Base-by-base conservation (phyloP, 2,113 vertebrate genomes). In the Leptobrachium leishanense region DNA sequence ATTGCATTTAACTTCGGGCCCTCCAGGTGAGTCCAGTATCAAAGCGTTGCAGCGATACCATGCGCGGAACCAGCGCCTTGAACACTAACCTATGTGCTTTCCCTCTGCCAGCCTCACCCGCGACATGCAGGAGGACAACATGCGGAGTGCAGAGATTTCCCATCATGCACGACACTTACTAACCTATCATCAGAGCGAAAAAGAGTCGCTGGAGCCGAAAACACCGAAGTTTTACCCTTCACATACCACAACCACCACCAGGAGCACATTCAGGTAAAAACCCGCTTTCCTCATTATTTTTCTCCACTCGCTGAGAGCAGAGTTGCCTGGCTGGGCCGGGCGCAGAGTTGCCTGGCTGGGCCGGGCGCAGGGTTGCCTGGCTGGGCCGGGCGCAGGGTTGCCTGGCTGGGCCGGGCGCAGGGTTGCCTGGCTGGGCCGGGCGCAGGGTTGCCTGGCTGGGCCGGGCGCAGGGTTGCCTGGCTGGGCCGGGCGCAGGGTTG, bases 1-100 rank as follows among this genome's bases (percentile, higher is more conserved):
- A 88, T 97, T 76, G 93, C 95, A 75, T 96, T 97, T 88, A 96
- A 92, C 90, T 96, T 95, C 5, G 94, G 95, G 43, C 95, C 96
- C 0, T 90, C 93, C 87, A 96, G 96, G 96, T 97, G 88, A 87
- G 86, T 31, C 1, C 39, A 7, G 11, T n/a, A 40, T 0, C 6
- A 9, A 41, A 7, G 2, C 44, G 4, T 66, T 1, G 8, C 70
- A 5, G 7, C 10, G 3, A 40, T 9, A 31, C 2, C 8, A 12
- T 20, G 39, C 6, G 20, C 9, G 15, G 73, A 2, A 44, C 62
- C 6, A 4, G 55, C 6, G 55, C 46, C 31, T 39, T 65, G 10
- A 43, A 43, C 3, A 43, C 6, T 68, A 43, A 11, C 40, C 66
- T 11, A 10, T 31, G 20, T 65, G 2, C 11, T 68, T 41, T 70